Conservation (phyloP, 1,140 invertebrate genomes). For the Stenopsyche tienmushanensis region DNA sequence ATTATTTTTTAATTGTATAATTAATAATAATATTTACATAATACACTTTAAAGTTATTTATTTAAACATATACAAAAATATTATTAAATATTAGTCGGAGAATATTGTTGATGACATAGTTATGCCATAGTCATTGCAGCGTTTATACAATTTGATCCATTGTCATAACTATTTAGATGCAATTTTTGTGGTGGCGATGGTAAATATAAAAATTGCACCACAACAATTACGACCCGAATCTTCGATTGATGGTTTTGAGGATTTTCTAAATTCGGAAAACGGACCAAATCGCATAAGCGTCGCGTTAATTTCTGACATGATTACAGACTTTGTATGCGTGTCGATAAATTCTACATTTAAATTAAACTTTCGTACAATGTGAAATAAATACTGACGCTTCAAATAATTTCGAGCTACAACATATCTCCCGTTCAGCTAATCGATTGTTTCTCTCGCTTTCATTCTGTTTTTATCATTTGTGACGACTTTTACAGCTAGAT, state of each 20-base stretch:
- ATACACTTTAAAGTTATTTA: slow-evolving; percentile 38
- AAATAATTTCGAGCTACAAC: too few relatives aligned
- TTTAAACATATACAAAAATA: slow-evolving; percentile 43
- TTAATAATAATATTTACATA: slow-evolving; percentile 43
- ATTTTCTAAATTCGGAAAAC: not conserved
- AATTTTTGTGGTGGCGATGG: slow-evolving; percentile 21
- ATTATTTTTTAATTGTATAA: slow-evolving; percentile 38
- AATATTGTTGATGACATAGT: slow-evolving; percentile 16
- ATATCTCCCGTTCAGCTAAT: too few relatives aligned
- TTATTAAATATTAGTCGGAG: slow-evolving; percentile 38
- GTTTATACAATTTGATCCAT: not conserved
- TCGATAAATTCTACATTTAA: too few relatives aligned
- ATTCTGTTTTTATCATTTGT: too few relatives aligned
- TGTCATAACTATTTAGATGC: not conserved
- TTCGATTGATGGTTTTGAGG: slow-evolving; percentile 3
- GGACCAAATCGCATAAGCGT: not conserved
- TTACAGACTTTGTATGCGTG: too few relatives aligned
- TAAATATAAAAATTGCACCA: slow-evolving; percentile 15
- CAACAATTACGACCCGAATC: not conserved
- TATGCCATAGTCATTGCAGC: not conserved
- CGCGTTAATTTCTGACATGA: too few relatives aligned
- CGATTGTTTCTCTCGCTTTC: too few relatives aligned
- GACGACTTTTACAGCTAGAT: too few relatives aligned
- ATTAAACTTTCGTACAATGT: too few relatives aligned
- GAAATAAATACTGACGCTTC: too few relatives aligned